phyloP scores from a whole-genome alignment of 2,888 invertebrate genomes.

The Cephus runcator region DNA sequence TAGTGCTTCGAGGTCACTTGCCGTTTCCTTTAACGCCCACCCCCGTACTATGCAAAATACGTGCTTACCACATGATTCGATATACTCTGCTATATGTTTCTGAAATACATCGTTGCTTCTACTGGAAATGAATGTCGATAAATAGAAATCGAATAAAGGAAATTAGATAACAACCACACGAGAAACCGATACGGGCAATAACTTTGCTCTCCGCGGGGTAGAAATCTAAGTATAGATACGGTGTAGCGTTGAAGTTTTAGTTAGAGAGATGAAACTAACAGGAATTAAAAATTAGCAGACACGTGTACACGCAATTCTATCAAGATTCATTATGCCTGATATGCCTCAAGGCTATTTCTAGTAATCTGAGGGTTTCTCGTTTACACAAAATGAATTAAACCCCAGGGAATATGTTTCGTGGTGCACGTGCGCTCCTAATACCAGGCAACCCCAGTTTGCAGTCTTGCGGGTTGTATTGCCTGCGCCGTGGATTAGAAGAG shows the following conservation, averaged over 20 bases:
- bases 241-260: not conserved
- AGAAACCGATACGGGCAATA: not conserved
- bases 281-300: not conserved
- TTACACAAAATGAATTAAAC: not conserved
- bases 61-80: not conserved
- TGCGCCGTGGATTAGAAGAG: not conserved
- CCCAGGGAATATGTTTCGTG: not conserved
- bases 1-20: slow-evolving; percentile 52
- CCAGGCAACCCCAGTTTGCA: not conserved
- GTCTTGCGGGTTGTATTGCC: slow-evolving; percentile 1
- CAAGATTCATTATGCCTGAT: not conserved
- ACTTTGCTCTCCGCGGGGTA: not conserved
- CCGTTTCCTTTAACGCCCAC: slow-evolving; percentile 57
- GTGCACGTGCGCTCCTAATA: slow-evolving; percentile 6
- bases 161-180: not conserved
- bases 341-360: not conserved
- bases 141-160: not conserved
- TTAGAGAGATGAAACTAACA: not conserved
- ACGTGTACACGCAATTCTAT: not conserved
- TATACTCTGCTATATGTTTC: not conserved
- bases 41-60: slow-evolving; percentile 18
- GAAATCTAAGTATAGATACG: not conserved
- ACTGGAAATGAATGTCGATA: not conserved
- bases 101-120: not conserved
- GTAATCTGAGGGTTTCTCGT: not conserved